Conservation (phyloP, 2,113 vertebrate species). For the Chloebia gouldiae region DNA sequence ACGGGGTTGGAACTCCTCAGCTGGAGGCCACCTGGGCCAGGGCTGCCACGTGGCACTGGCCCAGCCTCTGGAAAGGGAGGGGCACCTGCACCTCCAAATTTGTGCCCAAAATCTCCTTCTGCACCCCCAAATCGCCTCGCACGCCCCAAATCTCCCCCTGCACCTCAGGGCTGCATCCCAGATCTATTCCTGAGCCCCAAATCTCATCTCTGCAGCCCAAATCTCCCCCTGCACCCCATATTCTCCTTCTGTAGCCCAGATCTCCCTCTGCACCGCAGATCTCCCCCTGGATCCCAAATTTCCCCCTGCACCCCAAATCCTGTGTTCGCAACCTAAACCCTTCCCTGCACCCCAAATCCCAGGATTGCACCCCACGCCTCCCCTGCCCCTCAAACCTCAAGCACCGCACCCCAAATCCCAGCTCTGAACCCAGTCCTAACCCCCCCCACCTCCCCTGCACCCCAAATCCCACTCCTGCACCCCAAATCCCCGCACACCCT, state of each 20-base stretch:
- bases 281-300: too few relatives aligned
- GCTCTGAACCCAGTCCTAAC: neutral
- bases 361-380: neutral
- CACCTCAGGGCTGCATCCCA: neutral
- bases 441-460: neutral
- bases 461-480: neutral
- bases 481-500: neutral
- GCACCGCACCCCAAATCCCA: neutral
- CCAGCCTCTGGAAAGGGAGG: neutral
- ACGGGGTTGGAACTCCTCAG: rapidly evolving
- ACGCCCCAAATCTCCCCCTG: neutral
- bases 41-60: neutral
- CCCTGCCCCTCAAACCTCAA: too few relatives aligned
- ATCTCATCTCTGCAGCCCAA: neutral
- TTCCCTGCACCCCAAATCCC: neutral
- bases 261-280: neutral
- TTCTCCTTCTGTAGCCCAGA: neutral
- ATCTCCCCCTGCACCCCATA: neutral
- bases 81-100: neutral
- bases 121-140: neutral
- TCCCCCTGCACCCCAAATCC: neutral
- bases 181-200: neutral
- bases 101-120: neutral
- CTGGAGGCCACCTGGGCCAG: neutral
- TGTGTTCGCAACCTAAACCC: too few relatives aligned